These are phyloP conservation scores for Adelphocoris suturalis DNA, from an alignment of 2,888 invertebrate species.

Conservation along the genomic window DNA sequence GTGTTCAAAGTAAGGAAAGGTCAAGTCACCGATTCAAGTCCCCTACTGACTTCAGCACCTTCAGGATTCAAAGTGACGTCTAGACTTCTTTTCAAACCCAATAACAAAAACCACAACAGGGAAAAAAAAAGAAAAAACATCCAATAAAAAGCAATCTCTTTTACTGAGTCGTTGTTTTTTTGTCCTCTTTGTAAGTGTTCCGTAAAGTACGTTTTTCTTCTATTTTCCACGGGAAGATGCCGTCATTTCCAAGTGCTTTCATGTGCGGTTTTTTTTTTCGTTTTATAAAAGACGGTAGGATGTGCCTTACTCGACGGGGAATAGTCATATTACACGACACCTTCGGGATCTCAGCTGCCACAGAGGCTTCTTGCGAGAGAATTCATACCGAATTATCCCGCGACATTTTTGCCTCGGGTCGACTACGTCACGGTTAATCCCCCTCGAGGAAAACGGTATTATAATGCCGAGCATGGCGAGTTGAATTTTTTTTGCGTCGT, in stretches of 20 bases:
- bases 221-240: neutral
- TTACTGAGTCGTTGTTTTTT: neutral
- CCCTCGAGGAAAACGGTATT: constrained; percentile 16
- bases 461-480: neutral
- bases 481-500: neutral
- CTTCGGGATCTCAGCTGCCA: neutral
- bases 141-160: neutral
- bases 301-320: neutral
- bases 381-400: constrained; percentile 32
- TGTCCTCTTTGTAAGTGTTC: neutral
- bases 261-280: neutral
- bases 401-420: neutral
- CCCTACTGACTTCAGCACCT: neutral
- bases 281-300: neutral
- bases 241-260: neutral
- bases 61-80: neutral
- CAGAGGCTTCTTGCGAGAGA: neutral
- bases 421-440: constrained; percentile 20
- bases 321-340: constrained; percentile 1
- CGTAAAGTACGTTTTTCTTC: neutral
- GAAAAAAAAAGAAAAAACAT: neutral
- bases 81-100: neutral
- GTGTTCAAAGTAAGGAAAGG: neutral
- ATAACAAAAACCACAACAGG: neutral
- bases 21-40: neutral